Base-by-base conservation (phyloP, 2,113 vertebrate species). In the Vidua chalybeata region DNA sequence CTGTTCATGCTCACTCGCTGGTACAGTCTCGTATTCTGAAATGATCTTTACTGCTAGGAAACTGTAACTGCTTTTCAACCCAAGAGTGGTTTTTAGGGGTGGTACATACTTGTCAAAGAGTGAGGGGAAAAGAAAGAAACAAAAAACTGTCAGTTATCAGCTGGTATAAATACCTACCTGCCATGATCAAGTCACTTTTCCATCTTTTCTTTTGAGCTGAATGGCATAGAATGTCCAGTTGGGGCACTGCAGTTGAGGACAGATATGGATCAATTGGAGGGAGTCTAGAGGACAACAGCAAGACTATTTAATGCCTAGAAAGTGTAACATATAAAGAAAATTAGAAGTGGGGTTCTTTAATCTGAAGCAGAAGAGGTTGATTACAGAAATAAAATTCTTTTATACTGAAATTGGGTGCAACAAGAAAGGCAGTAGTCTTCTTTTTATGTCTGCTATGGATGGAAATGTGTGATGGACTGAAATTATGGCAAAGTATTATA, bases 301-400 rank as follows among this genome's bases (percentile, higher is more conserved):
- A 94, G 94, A 91, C 78, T 94, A 66, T 94, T 87, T 96, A 94
- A 89, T 95, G 77, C 84, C 84, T 96, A 96, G 90, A 93, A 95
- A 95, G 74, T 94, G 62, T 96, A 95, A 93, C 82, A 83, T 93
- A 64, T 52, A 95, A 94, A 67, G 95, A 95, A 87, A 93, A 89
- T 95, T 95, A 96, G 90, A 96, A 95, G 93, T 95, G 87, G 87
- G 92, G 78, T 63, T 85, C 90, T 95, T 95, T 97, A 89, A 96
- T 92, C 51, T 95, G 89, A 95, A 87, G 85, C 49, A 93, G 92
- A 87, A 93, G 84, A 93, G 68, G 31, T 84, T 81, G 28, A 75
- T 87, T 75, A 41, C 39, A 67, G 79, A 71, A 30, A 41, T 48
- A 43, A 79, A 87, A 66, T 66, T 10, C 41, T 72, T 81, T 91